Evolutionary conservation across 2,888 invertebrate genomes (phyloP).

Genomic region (Drosophila prostipennis): DNA sequence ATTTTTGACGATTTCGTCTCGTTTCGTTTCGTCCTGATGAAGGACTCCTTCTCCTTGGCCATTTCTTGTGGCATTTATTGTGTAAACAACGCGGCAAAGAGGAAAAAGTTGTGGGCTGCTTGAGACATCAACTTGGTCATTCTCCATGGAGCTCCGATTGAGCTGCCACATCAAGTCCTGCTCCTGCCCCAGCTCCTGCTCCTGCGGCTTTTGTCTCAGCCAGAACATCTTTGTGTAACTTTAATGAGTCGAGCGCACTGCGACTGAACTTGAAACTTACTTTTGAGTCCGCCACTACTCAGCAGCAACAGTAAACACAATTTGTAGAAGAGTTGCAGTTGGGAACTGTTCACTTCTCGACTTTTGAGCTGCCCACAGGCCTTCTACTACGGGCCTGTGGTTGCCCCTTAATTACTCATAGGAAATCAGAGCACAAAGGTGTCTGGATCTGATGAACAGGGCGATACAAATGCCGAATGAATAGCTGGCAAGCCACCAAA

Average conservation of each 20-base stretch:
- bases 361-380: slow-evolving; percentile 25
- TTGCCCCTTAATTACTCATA: slow-evolving; percentile 28
- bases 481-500: neutral
- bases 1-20: slow-evolving; percentile 78
- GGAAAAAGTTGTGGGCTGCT: slow-evolving; percentile 38
- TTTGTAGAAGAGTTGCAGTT: slow-evolving; percentile 44
- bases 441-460: neutral
- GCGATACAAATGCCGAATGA: neutral
- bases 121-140: slow-evolving; percentile 47
- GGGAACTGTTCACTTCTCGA: slow-evolving; percentile 26
- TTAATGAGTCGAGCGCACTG: slow-evolving; percentile 68
- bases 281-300: slow-evolving; percentile 40
- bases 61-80: slow-evolving; percentile 74
- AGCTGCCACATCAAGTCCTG: slow-evolving; percentile 31
- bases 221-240: slow-evolving; percentile 53
- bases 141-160: slow-evolving; percentile 37
- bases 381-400: slow-evolving; percentile 21
- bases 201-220: slow-evolving; percentile 27
- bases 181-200: slow-evolving; percentile 21
- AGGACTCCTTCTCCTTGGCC: slow-evolving; percentile 27
- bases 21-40: slow-evolving; percentile 54
- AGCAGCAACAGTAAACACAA: slow-evolving; percentile 54
- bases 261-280: slow-evolving; percentile 49
- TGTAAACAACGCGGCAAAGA: slow-evolving; percentile 36
- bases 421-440: slow-evolving; percentile 29